These are phyloP conservation scores for Drosophila nigricruria DNA, from an alignment of 2,888 invertebrate species.

Conservation along the genomic window DNA sequence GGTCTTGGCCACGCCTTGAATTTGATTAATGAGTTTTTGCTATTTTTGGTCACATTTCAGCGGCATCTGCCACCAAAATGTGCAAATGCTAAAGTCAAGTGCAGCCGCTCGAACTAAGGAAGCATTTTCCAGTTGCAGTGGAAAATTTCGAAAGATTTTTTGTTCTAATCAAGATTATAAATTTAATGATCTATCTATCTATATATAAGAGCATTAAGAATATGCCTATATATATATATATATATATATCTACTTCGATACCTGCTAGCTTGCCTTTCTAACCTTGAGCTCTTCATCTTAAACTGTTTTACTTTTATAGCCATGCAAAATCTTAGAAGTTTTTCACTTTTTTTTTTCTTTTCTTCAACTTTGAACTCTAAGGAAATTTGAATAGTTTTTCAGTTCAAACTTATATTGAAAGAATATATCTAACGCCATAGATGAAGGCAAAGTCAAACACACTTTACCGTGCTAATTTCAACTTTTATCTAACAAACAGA, in stretches of 20 bases:
- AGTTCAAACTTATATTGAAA: neutral
- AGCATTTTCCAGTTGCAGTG: neutral
- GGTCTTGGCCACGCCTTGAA: slow-evolving; percentile 44
- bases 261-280: neutral
- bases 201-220: neutral
- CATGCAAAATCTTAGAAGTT: no score
- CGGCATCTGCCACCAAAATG: slow-evolving; percentile 15
- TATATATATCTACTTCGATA: no score
- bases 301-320: neutral
- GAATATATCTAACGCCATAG: neutral
- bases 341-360: no score
- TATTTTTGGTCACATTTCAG: slow-evolving; percentile 55
- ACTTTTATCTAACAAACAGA: slow-evolving; percentile 3
- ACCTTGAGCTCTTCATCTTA: neutral
- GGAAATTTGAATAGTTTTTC: slow-evolving; percentile 4
- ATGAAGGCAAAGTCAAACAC: neutral
- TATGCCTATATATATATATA: no score
- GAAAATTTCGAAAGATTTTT: neutral
- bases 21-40: slow-evolving; percentile 71
- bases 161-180: neutral
- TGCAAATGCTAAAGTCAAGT: slow-evolving; percentile 52
- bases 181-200: neutral
- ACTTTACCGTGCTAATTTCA: neutral
- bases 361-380: neutral
- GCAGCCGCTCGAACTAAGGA: slow-evolving; percentile 14